phyloP scores from a whole-genome alignment of 2,113 vertebrate species.

The Ginglymostoma cirratum region DNA sequence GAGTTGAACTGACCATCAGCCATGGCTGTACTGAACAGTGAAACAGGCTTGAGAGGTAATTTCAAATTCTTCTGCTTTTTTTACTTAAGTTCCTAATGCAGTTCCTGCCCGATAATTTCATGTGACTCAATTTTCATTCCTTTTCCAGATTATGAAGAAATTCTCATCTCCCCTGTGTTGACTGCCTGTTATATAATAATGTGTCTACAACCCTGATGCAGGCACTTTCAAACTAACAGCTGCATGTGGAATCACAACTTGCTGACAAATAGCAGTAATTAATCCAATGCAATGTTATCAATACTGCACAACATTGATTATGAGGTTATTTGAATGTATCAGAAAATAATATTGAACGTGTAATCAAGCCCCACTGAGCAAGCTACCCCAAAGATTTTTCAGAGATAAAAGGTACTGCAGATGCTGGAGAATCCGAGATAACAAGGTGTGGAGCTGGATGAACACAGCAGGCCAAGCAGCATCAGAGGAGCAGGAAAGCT shows the following conservation, averaged over 20 bases:
- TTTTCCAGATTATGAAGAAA: neutral
- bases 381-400: neutral
- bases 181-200: neutral
- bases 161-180: neutral
- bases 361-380: neutral
- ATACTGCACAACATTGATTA: neutral
- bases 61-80: no score
- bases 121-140: neutral
- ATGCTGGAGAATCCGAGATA: no score
- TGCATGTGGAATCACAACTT: neutral
- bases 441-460: no score
- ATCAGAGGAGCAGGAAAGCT: no score
- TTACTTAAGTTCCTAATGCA: no score
- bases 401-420: no score
- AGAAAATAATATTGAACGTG: neutral
- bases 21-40: no score
- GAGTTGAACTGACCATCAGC: no score
- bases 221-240: neutral
- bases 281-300: neutral
- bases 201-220: neutral
- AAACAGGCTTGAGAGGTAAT: no score
- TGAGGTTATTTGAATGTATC: neutral
- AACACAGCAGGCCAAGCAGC: no score
- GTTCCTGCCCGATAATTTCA: neutral
- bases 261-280: neutral